These are phyloP conservation scores for Gasterosteus aculeatus DNA, from an alignment of 2,113 vertebrate species.

Conservation along the genomic window DNA sequence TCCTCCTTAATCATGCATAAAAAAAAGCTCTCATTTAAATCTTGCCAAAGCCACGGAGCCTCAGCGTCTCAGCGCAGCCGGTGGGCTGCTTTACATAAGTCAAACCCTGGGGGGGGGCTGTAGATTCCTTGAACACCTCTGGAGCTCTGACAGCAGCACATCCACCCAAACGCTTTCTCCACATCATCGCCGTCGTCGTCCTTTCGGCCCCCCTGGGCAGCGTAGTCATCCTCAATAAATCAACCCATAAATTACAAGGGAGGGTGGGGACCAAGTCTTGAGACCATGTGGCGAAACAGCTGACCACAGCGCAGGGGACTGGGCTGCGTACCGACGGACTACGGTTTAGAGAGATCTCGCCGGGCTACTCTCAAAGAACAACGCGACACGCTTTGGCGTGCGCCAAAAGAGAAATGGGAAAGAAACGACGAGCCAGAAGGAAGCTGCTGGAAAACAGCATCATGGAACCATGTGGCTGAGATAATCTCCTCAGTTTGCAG, in stretches of 20 bases:
- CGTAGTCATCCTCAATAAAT: constrained; percentile 46
- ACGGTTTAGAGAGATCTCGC: constrained; percentile 14
- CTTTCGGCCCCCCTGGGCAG: neutral
- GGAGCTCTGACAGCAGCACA: constrained; percentile 46
- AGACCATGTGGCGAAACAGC: constrained; percentile 62
- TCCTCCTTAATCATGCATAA: constrained; percentile 46
- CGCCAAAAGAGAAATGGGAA: neutral
- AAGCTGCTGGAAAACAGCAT: constrained; percentile 20
- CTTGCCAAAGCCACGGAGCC: constrained; percentile 31
- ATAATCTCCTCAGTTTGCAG: constrained; percentile 33
- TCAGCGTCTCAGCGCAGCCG: constrained; percentile 6
- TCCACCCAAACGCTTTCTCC: constrained; percentile 51
- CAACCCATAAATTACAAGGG: constrained; percentile 58
- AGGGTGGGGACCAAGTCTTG: constrained; percentile 46
- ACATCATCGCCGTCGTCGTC: neutral
- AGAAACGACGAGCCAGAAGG: neutral
- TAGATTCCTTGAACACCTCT: constrained; percentile 42
- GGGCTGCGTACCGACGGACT: constrained; percentile 20
- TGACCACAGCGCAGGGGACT: constrained; percentile 58
- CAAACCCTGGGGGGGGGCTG: constrained; percentile 25
- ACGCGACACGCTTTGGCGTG: neutral
- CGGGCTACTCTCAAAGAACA: constrained; percentile 10
- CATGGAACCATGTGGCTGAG: constrained; percentile 5
- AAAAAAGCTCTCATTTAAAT: constrained; percentile 49
- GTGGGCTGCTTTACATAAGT: constrained; percentile 56